Evolutionary conservation across 1,140 invertebrate genomes (phyloP).

Genomic region (Luehdorfia chinensis): DNA sequence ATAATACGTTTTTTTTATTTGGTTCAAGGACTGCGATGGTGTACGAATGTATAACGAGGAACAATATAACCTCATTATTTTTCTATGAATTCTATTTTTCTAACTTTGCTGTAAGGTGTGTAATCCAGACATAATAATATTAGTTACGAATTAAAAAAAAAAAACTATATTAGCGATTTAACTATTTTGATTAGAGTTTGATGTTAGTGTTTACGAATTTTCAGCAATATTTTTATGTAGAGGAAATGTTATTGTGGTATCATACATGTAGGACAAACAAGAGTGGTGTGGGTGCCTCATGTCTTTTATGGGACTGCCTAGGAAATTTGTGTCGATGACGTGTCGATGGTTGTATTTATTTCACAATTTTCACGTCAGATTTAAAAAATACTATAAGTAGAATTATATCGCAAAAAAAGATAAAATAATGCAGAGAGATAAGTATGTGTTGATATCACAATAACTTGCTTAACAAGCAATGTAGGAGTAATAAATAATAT

Average conservation of each 20-base stretch:
- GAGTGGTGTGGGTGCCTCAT: background rate
- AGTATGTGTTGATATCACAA: conserved; percentile 16
- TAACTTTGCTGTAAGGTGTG: conserved; percentile 2
- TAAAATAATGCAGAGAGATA: too few species aligned
- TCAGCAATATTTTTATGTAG: conserved; percentile 11
- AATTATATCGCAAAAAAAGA: too few species aligned
- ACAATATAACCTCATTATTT: conserved; percentile 14
- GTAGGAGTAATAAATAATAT: conserved; percentile 16
- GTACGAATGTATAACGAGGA: too few species aligned
- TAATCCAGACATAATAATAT: background rate
- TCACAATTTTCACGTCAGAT: too few species aligned
- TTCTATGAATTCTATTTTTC: conserved; percentile 17
- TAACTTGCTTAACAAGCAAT: conserved; percentile 1
- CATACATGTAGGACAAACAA: background rate
- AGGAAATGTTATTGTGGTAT: conserved; percentile 7
- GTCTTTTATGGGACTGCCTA: too few species aligned
- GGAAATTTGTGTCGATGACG: background rate
- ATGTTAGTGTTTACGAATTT: background rate
- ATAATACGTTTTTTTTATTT: too few species aligned
- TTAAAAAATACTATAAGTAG: too few species aligned
- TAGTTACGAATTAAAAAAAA: background rate
- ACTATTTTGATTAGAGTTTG: background rate
- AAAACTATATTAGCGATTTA: background rate
- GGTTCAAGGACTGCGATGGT: too few species aligned
- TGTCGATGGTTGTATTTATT: too few species aligned